A percentile compares a stretch with the other conserved stretches of the same genome.
These are phyloP conservation scores for Actinia equina DNA, from an alignment of 64 coral and sea anemone species.

Conservation along the genomic window DNA sequence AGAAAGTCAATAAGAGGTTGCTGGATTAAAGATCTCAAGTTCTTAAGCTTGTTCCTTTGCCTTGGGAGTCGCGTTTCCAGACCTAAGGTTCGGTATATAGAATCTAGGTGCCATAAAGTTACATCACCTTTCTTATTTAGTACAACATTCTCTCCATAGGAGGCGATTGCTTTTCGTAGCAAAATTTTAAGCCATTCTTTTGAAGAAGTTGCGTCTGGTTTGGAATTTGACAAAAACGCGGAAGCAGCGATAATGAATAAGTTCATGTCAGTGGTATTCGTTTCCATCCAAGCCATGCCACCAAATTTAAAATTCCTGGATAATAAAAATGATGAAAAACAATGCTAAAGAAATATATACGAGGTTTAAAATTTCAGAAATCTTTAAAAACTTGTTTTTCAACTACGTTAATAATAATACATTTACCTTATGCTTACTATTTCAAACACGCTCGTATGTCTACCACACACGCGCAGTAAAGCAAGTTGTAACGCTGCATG, in stretches of 20 bases:
- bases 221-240: not conserved
- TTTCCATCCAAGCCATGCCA: conserved; percentile 53
- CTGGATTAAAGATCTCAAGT: conserved; percentile 31
- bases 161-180: conserved; percentile 39
- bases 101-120: conserved; percentile 68
- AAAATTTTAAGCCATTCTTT: conserved; percentile 15
- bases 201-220: not conserved
- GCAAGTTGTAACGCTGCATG: conserved; percentile 71
- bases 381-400: too few species aligned
- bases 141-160: conserved; percentile 58
- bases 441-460: conserved; percentile 48
- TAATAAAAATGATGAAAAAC: not conserved
- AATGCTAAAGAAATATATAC: too few species aligned
- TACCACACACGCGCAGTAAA: conserved; percentile 32
- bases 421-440: conserved; percentile 69
- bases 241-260: conserved; percentile 42
- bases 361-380: too few species aligned
- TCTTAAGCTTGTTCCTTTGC: conserved; percentile 1
- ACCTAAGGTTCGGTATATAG: conserved; percentile 64
- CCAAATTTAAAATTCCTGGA: conserved; percentile 73
- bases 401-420: too few species aligned
- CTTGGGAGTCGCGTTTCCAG: conserved; percentile 64
- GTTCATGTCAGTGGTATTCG: conserved; percentile 69
- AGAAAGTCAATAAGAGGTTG: conserved; percentile 44
- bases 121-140: conserved; percentile 68